Evolutionary conservation across 2,797 vertebrate genomes (phyloP).

Genomic region (Amazona finschi): DNA sequence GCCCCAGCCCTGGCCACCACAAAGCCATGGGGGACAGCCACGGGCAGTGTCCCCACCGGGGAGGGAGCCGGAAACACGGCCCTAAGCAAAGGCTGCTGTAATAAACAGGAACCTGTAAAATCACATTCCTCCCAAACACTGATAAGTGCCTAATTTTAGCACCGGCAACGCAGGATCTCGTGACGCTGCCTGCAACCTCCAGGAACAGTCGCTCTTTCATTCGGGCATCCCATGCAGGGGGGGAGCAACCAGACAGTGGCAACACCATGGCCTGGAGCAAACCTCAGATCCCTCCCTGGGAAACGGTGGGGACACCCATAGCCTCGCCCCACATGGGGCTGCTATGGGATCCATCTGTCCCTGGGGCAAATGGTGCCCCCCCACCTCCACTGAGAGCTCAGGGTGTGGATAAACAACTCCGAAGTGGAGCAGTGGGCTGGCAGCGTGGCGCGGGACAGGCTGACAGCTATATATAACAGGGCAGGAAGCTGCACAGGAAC

Average conservation of each 20-base stretch:
- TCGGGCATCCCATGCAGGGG: background rate
- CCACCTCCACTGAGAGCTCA: background rate
- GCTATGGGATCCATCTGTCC: background rate
- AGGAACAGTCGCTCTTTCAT: slow-evolving; percentile 59
- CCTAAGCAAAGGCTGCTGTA: background rate
- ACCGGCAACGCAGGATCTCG: background rate
- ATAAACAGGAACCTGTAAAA: slow-evolving; percentile 53
- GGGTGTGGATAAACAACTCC: background rate
- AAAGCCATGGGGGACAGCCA: background rate
- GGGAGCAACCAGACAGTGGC: background rate
- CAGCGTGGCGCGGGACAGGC: background rate
- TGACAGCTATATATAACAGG: slow-evolving; percentile 35
- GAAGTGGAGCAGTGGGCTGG: background rate
- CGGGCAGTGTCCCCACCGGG: background rate
- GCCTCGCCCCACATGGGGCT: accelerated
- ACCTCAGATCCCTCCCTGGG: background rate
- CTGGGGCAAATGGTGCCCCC: background rate
- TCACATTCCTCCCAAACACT: slow-evolving; percentile 61
- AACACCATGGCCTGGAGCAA: background rate
- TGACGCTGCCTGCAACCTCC: slow-evolving; percentile 2
- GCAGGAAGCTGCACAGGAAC: slow-evolving; percentile 55
- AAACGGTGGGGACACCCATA: background rate
- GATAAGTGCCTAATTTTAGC: slow-evolving; percentile 72
- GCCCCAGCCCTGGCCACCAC: background rate
- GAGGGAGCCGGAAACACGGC: slow-evolving; percentile 63